Evolutionary conservation across 2,888 invertebrate species (phyloP).

Genomic region (Limnephilus rhombicus): DNA sequence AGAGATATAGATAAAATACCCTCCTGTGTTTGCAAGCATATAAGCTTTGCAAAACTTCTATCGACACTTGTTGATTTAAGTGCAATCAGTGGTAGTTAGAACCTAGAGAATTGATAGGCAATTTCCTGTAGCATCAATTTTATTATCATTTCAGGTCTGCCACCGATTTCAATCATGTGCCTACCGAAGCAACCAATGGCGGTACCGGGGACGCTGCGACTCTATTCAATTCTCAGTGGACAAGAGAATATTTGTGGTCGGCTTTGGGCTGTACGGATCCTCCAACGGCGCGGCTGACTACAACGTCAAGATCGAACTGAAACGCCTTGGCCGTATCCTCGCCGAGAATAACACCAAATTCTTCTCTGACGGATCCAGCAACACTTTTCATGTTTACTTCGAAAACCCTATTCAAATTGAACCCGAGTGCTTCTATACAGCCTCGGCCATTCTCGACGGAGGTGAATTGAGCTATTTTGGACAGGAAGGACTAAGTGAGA

Average conservation of each 20-base stretch:
- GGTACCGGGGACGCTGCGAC: constrained; percentile 96
- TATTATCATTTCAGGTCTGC: constrained; percentile 83
- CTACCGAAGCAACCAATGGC: constrained; percentile 97
- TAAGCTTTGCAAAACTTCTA: neutral
- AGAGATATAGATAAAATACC: no score
- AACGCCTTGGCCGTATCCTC: constrained; percentile 90
- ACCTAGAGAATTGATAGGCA: neutral
- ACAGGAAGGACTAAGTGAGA: constrained; percentile 97
- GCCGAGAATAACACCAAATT: constrained; percentile 96
- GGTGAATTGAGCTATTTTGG: constrained; percentile 97
- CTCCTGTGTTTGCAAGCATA: neutral
- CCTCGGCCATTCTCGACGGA: constrained; percentile 96
- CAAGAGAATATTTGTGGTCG: constrained; percentile 95
- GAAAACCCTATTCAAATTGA: constrained; percentile 91
- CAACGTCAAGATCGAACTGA: constrained; percentile 95
- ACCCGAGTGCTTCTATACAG: constrained; percentile 95
- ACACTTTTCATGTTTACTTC: constrained; percentile 94
- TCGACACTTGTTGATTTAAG: neutral
- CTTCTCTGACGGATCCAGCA: constrained; percentile 97
- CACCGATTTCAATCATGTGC: constrained; percentile 98
- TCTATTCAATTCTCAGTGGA: constrained; percentile 98
- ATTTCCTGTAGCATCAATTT: neutral
- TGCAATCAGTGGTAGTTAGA: neutral
- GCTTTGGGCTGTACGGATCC: constrained; percentile 96
- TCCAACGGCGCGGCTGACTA: constrained; percentile 97